A percentile compares a stretch with the other conserved stretches of the same genome.
Evolutionary conservation across 2,113 vertebrate genomes (phyloP).

Genomic region (Crotalus tigris): DNA sequence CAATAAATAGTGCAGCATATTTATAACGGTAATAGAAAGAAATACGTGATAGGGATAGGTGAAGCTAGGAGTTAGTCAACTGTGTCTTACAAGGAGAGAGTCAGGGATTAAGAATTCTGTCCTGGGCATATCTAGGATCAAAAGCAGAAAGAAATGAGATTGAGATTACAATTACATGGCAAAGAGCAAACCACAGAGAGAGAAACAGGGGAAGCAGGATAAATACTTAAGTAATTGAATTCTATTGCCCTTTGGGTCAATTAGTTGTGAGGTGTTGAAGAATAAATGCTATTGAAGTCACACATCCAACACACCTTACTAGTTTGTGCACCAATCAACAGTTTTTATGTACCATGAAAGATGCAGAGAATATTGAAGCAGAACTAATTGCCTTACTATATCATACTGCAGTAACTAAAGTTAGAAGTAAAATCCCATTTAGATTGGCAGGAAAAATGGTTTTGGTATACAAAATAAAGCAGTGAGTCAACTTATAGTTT

Average conservation of each 20-base stretch:
- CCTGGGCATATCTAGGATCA: neutral
- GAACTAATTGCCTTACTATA: neutral
- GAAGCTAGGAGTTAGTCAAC: neutral
- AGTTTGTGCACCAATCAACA: neutral
- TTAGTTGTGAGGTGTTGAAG: neutral
- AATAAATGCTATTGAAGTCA: neutral
- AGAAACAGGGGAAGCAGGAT: neutral
- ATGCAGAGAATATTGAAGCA: neutral
- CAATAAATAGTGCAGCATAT: neutral
- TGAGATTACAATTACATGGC: neutral
- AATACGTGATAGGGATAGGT: neutral
- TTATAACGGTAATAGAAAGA: neutral
- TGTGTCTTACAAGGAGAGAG: neutral
- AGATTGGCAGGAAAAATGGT: neutral
- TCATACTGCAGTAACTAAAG: neutral
- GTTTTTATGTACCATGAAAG: neutral
- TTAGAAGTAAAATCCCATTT: neutral
- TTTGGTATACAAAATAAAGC: neutral
- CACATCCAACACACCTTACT: neutral
- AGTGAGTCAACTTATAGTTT: neutral
- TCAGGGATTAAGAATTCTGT: neutral
- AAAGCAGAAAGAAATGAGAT: neutral
- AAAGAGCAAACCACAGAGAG: neutral
- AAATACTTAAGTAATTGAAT: neutral
- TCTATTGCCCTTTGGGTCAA: neutral